Evolutionary conservation across 1,140 invertebrate species (phyloP), one percentile per base, ranked within the genome.

Genomic region (Pemphigus obesinymphae): DNA sequence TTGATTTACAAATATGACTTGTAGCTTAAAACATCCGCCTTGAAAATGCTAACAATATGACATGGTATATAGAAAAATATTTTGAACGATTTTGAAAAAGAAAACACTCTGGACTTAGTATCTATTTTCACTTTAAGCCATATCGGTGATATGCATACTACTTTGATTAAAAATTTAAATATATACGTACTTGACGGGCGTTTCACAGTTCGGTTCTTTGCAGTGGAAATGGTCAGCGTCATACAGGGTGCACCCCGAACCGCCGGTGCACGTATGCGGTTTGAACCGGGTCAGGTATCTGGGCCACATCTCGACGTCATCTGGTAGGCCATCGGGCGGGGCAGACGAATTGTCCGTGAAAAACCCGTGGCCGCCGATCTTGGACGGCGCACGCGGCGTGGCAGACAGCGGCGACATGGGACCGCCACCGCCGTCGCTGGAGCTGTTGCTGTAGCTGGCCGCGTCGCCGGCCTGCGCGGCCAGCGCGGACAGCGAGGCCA

Each of bases 151-250:
- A n/a, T n/a, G n/a, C n/a, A n/a, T n/a, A n/a, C n/a, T n/a, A n/a
- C n/a, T n/a, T n/a, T n/a, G n/a, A n/a, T n/a, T n/a, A n/a, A n/a
- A n/a, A n/a, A n/a, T n/a, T n/a, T n/a, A n/a, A n/a, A n/a, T n/a
- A n/a, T n/a, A 11, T 13, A 50, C 70, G 1, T 85, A 92, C 89
- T 90, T 91, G 85, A 94, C 93, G 13, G 90, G 89, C 86, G 91
- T 89, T 83, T 90, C 90, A 84, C 92, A 92, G 53, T 89, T 89
- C 70, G 92, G 91, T 48, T 90, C 91, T 82, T 90, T 88, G 85
- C 94, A 95, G 85, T 95, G 94, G 86, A 92, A 95, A 85, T 95
- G 94, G 83, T 94, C 93, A 81, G 91, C 91, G 83, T 91, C 91
- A 37, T 91, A 88, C 83, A 91, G 90, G 82, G 89, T 90, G 86